Conservation (phyloP, 2,797 vertebrate species). For the Malacoraja senta region DNA sequence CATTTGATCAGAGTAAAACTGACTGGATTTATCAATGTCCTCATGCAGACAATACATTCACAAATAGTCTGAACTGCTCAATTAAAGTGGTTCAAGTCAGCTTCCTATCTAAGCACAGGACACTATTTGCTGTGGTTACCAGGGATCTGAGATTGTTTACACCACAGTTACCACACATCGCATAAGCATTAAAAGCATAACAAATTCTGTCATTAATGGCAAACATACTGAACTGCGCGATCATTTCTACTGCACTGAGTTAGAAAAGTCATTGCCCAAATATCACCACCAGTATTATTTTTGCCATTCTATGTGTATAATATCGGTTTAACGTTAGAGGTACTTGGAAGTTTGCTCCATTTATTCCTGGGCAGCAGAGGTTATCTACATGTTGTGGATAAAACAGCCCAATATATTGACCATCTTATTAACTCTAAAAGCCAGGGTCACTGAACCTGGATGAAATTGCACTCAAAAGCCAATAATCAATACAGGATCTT, state of each 20-base stretch:
- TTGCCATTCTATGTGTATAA: not conserved
- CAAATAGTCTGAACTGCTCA: not conserved
- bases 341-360: not conserved
- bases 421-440: conserved; percentile 13
- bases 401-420: not conserved
- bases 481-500: conserved; percentile 1
- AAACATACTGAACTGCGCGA: not conserved
- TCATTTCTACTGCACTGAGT: not conserved
- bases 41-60: not conserved
- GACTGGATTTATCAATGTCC: not conserved
- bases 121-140: not conserved
- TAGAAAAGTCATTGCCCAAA: not conserved
- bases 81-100: not conserved
- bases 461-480: conserved; percentile 8
- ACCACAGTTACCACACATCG: not conserved
- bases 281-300: not conserved
- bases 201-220: not conserved
- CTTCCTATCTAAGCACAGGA: not conserved
- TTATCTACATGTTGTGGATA: not conserved
- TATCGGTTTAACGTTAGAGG: not conserved
- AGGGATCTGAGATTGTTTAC: not conserved
- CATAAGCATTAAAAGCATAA: not conserved
- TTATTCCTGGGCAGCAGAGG: not conserved
- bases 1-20: not conserved
- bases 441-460: not conserved